phyloP scores from a whole-genome alignment of 2,113 vertebrate species.

The Myrmophylax atrothorax region DNA sequence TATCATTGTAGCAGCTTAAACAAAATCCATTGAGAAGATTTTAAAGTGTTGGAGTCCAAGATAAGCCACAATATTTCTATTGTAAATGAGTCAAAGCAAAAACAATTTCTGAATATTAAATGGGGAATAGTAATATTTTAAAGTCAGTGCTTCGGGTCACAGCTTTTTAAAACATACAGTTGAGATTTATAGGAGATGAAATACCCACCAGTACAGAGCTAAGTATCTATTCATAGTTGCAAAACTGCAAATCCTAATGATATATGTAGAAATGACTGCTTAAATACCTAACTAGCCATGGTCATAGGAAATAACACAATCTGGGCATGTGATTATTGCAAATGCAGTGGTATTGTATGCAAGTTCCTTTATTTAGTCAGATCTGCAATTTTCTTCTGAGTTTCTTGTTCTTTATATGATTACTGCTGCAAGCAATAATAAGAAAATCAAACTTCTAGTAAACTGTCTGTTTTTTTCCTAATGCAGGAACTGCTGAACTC shows the following conservation, averaged over 20 bases:
- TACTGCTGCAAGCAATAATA: neutral
- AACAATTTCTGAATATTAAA: neutral
- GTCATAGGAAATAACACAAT: neutral
- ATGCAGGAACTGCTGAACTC: neutral
- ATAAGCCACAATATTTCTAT: neutral
- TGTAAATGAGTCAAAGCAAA: neutral
- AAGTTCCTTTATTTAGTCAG: neutral
- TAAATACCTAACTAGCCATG: neutral
- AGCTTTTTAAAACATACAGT: neutral
- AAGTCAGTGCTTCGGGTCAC: neutral
- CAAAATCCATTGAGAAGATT: neutral
- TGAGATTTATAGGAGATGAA: neutral
- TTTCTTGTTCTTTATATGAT: neutral
- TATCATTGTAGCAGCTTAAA: neutral
- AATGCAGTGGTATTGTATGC: neutral
- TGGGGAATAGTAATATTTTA: neutral
- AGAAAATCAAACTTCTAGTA: conserved; percentile 2
- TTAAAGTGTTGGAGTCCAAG: neutral
- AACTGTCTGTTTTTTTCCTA: neutral
- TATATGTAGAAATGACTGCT: neutral
- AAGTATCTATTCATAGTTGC: neutral
- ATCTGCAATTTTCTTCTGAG: neutral
- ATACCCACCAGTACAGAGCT: neutral
- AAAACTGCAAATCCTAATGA: neutral
- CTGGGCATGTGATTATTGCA: neutral